A percentile compares a stretch with the other conserved stretches of the same genome.
Conservation (phyloP, 2,797 vertebrate species). For the Liparis tanakae region DNA sequence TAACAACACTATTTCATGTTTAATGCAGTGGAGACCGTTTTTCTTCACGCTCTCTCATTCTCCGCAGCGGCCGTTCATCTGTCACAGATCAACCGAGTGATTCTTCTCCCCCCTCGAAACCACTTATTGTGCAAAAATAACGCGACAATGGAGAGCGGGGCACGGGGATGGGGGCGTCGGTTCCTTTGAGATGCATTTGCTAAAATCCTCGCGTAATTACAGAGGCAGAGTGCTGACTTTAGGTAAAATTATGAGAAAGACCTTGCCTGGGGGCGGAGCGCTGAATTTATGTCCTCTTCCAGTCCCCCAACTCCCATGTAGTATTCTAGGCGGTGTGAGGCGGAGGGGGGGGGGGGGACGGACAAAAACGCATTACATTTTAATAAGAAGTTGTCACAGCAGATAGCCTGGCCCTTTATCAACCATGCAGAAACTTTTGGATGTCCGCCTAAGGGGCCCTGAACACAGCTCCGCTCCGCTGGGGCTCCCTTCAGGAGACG, state of each 20-base stretch:
- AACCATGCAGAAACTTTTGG: conserved; percentile 66
- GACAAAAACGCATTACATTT: conserved; percentile 77
- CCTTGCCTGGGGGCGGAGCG: conserved; percentile 77
- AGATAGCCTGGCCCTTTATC: conserved; percentile 73
- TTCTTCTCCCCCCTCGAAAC: conserved; percentile 15
- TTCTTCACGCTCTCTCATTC: conserved; percentile 37
- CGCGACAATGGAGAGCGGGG: conserved; percentile 34
- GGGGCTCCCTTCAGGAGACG: conserved; percentile 45
- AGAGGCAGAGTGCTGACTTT: conserved; percentile 79
- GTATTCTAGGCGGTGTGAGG: conserved; percentile 41
- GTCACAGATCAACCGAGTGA: conserved; percentile 47
- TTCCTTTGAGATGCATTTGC: conserved; percentile 57
- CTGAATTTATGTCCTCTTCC: conserved; percentile 79
- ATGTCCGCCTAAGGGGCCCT: conserved; percentile 66
- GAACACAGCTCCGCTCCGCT: conserved; percentile 65
- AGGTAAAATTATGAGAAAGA: conserved; percentile 82
- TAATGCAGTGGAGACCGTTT: conserved; percentile 61
- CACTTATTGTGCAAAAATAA: conserved; percentile 54
- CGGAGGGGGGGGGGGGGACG: conserved; percentile 50
- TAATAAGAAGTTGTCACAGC: conserved; percentile 82
- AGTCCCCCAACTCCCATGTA: conserved; percentile 34
- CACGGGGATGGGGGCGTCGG: neutral
- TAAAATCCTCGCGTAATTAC: conserved; percentile 74
- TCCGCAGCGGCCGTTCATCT: conserved; percentile 24
- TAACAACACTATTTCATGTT: conserved; percentile 70